Conservation (phyloP, 2,888 invertebrate genomes). For the Pocota personata region DNA sequence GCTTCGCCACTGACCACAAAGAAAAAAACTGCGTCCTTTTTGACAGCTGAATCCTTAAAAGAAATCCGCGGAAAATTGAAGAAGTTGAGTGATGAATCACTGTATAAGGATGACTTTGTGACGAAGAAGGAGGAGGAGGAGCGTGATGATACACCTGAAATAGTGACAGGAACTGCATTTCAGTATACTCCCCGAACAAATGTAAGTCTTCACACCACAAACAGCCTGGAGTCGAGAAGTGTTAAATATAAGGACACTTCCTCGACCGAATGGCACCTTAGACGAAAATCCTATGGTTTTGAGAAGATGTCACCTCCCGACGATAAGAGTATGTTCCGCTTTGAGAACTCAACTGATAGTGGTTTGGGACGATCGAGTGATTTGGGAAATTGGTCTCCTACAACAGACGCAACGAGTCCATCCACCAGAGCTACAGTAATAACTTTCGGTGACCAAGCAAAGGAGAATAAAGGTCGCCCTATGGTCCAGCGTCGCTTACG, state of each 20-base stretch:
- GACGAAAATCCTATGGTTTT: conserved; percentile 91
- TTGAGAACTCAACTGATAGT: conserved; percentile 91
- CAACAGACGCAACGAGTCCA: conserved; percentile 75
- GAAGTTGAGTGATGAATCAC: conserved; percentile 83
- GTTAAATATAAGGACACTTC: conserved; percentile 79
- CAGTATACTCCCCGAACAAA: conserved; percentile 64
- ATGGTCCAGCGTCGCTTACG: conserved; percentile 74
- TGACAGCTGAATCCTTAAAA: conserved; percentile 85
- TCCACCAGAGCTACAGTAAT: conserved; percentile 79
- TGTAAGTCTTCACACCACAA: conserved; percentile 76
- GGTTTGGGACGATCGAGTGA: conserved; percentile 90
- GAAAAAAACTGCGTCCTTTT: conserved; percentile 80
- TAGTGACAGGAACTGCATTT: conserved; percentile 2
- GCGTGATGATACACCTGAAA: conserved; percentile 61
- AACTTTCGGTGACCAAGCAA: conserved; percentile 78
- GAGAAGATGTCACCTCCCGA: conserved; percentile 84
- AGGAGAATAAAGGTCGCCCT: conserved; percentile 50
- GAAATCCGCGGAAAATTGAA: conserved; percentile 85
- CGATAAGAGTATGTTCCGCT: conserved; percentile 82
- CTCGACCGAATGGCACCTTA: conserved; percentile 87
- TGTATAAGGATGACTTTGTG: conserved; percentile 82
- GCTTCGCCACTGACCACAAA: conserved; percentile 75
- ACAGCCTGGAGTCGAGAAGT: conserved; percentile 80
- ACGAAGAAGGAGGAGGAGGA: conserved; percentile 75
- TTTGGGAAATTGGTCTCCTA: conserved; percentile 84